phyloP scores from a whole-genome alignment of 2,888 invertebrate genomes.

The Cataglyphis albicans region DNA sequence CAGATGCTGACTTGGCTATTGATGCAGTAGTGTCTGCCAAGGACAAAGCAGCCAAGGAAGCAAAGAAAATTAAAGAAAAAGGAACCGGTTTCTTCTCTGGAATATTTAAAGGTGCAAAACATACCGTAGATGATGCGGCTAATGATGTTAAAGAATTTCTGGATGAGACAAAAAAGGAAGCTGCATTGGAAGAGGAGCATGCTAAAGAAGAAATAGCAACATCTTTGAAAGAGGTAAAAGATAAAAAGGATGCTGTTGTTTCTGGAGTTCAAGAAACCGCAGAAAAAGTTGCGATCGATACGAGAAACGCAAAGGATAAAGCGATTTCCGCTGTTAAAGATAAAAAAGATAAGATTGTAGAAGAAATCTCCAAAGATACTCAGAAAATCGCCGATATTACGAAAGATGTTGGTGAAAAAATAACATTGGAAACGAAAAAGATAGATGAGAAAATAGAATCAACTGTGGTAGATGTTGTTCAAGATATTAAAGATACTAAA shows the following conservation, averaged over 20 bases:
- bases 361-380: conserved; percentile 54
- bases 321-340: conserved; percentile 11
- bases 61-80: conserved; percentile 78
- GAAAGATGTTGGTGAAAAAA: conserved; percentile 84
- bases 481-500: conserved; percentile 66
- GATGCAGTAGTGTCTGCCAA: conserved; percentile 86
- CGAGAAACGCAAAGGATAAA: conserved; percentile 67
- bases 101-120: conserved; percentile 78
- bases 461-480: conserved; percentile 45
- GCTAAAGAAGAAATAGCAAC: too few relatives aligned
- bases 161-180: conserved; percentile 79
- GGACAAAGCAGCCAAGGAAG: conserved; percentile 72
- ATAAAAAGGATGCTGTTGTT: neutral
- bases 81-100: conserved; percentile 77
- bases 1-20: conserved; percentile 59
- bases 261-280: neutral
- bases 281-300: conserved; percentile 52
- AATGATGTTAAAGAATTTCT: conserved; percentile 84
- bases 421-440: too few relatives aligned
- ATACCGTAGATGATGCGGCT: conserved; percentile 70
- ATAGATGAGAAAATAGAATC: conserved; percentile 71
- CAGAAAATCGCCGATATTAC: conserved; percentile 26
- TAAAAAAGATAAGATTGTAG: conserved; percentile 52
- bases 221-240: neutral
- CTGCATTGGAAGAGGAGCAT: conserved; percentile 76